These are phyloP conservation scores for Enteromius mattozi DNA, from an alignment of 2,797 vertebrate species.

Conservation along the genomic window DNA sequence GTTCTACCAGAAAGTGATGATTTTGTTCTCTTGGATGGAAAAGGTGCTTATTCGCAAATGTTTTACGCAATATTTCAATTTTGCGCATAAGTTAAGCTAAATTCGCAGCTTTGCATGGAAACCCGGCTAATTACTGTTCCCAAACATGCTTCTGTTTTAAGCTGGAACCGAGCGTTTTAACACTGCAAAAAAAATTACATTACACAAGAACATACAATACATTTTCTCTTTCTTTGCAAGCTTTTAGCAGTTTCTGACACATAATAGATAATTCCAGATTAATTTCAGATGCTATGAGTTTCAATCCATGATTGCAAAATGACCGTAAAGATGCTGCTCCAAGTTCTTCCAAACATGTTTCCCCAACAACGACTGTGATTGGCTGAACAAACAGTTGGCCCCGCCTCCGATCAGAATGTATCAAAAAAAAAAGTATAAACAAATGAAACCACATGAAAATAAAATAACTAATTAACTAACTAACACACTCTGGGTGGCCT, in stretches of 20 bases:
- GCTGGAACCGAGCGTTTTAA: neutral
- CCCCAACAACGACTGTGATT: neutral
- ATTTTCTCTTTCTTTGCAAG: neutral
- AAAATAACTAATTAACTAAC: neutral
- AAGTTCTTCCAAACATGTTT: neutral
- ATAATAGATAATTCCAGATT: neutral
- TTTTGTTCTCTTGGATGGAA: too few species aligned
- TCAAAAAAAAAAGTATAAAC: too few species aligned
- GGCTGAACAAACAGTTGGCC: neutral
- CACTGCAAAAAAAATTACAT: neutral
- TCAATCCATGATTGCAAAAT: slow-evolving; percentile 4
- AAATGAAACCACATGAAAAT: too few species aligned
- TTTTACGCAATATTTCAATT: too few species aligned
- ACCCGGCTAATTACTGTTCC: neutral
- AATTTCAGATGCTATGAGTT: neutral
- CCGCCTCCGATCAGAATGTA: neutral
- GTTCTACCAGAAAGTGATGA: too few species aligned
- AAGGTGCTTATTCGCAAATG: too few species aligned
- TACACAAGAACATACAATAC: too few species aligned
- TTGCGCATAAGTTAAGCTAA: too few species aligned
- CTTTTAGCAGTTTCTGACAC: neutral
- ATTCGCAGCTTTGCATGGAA: too few species aligned
- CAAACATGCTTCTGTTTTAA: neutral
- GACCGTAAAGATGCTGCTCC: slow-evolving; percentile 25
- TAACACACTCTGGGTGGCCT: neutral